Percentiles rank a stretch among this genome's conserved stretches.
These are phyloP conservation scores for Zenarchopterus dispar DNA, from an alignment of 2,797 vertebrate genomes.

Conservation along the genomic window DNA sequence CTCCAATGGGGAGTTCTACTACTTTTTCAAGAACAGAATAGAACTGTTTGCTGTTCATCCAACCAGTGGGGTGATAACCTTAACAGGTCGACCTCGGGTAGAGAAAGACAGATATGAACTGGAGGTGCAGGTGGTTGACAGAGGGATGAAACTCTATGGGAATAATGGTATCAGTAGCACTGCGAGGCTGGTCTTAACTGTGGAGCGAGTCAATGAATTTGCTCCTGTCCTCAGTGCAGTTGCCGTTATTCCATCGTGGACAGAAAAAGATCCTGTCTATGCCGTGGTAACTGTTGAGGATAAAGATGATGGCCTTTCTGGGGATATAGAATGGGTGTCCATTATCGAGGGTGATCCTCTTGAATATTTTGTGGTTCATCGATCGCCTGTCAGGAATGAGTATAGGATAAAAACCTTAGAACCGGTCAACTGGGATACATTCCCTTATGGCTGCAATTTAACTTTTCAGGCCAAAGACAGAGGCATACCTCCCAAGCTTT, in stretches of 20 bases:
- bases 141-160: constrained; percentile 93
- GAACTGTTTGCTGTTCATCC: constrained; percentile 94
- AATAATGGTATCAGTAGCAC: constrained; percentile 92
- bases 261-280: constrained; percentile 86
- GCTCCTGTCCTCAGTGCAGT: constrained; percentile 86
- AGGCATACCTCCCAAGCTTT: constrained; percentile 90
- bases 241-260: constrained; percentile 79
- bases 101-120: constrained; percentile 85
- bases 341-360: constrained; percentile 91
- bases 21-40: constrained; percentile 91
- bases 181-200: constrained; percentile 86
- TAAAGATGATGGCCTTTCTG: constrained; percentile 88
- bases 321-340: constrained; percentile 91
- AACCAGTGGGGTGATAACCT: constrained; percentile 89
- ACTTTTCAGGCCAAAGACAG: constrained; percentile 96
- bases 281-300: constrained; percentile 90
- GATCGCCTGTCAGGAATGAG: constrained; percentile 87
- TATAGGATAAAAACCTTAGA: constrained; percentile 88
- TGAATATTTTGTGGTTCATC: constrained; percentile 90
- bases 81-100: constrained; percentile 87
- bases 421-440: constrained; percentile 86
- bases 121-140: constrained; percentile 94
- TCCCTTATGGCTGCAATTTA: constrained; percentile 91
- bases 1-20: constrained; percentile 96
- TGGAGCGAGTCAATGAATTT: constrained; percentile 89